Percentiles rank a stretch among this genome's conserved stretches.
These are phyloP conservation scores for Drosophila ustulata DNA, from an alignment of 2,888 invertebrate species.

Conservation along the genomic window DNA sequence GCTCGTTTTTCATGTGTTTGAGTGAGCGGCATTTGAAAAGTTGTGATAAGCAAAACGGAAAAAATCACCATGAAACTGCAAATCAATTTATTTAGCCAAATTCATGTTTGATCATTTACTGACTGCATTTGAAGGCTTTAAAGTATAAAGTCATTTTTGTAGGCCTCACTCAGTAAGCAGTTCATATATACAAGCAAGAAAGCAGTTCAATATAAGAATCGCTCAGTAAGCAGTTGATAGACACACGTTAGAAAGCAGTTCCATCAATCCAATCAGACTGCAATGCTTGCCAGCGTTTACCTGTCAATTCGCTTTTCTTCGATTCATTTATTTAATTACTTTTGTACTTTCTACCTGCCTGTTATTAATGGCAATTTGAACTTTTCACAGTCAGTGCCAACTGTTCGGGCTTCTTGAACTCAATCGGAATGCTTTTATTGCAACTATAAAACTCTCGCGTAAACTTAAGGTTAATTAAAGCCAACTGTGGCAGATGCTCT, in stretches of 20 bases:
- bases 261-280: too few relatives aligned
- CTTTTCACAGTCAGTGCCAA: not conserved
- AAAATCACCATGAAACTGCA: not conserved
- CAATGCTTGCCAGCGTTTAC: not conserved
- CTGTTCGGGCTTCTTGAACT: not conserved
- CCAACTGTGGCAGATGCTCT: conserved; percentile 4
- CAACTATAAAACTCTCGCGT: conserved; percentile 1
- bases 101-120: not conserved
- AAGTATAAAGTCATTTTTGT: not conserved
- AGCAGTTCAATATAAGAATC: not conserved
- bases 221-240: not conserved
- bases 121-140: not conserved
- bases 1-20: not conserved
- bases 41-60: not conserved
- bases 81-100: not conserved
- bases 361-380: not conserved
- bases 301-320: not conserved
- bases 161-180: not conserved
- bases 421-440: not conserved
- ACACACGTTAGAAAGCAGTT: too few relatives aligned
- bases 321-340: not conserved
- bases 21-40: not conserved
- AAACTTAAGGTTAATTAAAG: conserved; percentile 58
- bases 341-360: not conserved
- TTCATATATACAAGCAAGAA: not conserved